These are phyloP conservation scores for Romanogobio albipinnatus DNA, from an alignment of 2,113 vertebrate species.

Conservation along the genomic window DNA sequence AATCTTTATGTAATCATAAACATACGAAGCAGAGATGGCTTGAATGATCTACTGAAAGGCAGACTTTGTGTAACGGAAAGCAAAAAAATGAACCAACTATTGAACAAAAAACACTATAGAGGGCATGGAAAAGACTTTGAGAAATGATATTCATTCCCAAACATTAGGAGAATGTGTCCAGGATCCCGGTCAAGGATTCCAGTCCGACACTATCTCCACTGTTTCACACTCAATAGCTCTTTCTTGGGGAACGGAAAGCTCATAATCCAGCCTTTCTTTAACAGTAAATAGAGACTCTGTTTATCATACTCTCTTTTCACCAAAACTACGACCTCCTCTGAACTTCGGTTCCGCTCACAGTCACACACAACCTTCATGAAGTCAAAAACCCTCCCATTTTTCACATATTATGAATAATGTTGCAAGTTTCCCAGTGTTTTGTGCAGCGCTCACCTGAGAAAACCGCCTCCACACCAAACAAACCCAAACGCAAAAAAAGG, in stretches of 20 bases:
- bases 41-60: neutral
- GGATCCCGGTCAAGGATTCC: slow-evolving; percentile 34
- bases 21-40: neutral
- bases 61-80: slow-evolving; percentile 5
- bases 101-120: neutral
- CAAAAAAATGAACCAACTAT: neutral
- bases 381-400: neutral
- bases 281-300: slow-evolving; percentile 13
- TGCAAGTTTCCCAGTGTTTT: no score
- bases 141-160: slow-evolving; percentile 24
- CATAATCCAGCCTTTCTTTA: slow-evolving; percentile 48
- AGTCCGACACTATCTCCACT: slow-evolving; percentile 44
- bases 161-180: slow-evolving; percentile 36
- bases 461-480: no score
- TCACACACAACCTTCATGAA: neutral
- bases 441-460: no score
- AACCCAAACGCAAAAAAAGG: neutral
- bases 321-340: slow-evolving; percentile 3
- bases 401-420: no score
- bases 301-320: slow-evolving; percentile 31
- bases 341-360: neutral
- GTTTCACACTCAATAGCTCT: slow-evolving; percentile 44
- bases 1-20: neutral
- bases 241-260: slow-evolving; percentile 24
- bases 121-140: slow-evolving; percentile 14